These are phyloP conservation scores for Melitaea cinxia DNA, from an alignment of 1,140 invertebrate species.

Conservation along the genomic window DNA sequence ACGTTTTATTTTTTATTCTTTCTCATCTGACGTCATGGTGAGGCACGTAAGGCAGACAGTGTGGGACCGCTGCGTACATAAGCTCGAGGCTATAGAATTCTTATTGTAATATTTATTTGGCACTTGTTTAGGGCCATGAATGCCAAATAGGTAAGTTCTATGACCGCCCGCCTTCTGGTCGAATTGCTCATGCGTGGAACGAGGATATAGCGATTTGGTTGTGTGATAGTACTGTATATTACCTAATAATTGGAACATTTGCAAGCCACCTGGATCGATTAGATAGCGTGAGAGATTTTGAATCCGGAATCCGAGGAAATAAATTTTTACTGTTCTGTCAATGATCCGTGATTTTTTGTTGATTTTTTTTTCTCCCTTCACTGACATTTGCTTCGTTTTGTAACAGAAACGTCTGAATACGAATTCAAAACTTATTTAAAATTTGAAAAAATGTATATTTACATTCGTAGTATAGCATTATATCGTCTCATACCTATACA, in stretches of 20 bases:
- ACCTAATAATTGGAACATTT: constrained; percentile 35
- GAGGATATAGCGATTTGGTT: constrained; percentile 33
- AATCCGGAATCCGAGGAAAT: constrained; percentile 8
- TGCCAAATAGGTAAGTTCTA: constrained; percentile 76
- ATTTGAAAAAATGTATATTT: too few species aligned
- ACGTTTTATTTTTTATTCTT: constrained; percentile 38
- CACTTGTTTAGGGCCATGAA: constrained; percentile 62
- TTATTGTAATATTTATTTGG: constrained; percentile 79
- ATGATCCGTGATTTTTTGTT: not conserved
- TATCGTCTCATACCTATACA: too few species aligned
- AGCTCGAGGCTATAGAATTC: constrained; percentile 62
- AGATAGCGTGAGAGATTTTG: constrained; percentile 29
- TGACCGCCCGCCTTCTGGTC: constrained; percentile 52
- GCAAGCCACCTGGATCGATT: constrained; percentile 34
- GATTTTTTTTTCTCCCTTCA: not conserved
- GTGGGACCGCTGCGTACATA: constrained; percentile 40
- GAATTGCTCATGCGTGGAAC: constrained; percentile 47
- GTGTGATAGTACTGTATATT: constrained; percentile 30
- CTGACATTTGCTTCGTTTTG: not conserved
- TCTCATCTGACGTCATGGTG: constrained; percentile 44
- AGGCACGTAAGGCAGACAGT: constrained; percentile 38
- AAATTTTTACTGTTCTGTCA: constrained; percentile 8
- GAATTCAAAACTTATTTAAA: too few species aligned
- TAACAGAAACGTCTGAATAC: too few species aligned
- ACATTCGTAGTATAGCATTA: too few species aligned